A percentile compares a stretch with the other conserved stretches of the same genome.
phyloP scores from a whole-genome alignment of 2,113 vertebrate species.

The Erythrolamprus reginae region DNA sequence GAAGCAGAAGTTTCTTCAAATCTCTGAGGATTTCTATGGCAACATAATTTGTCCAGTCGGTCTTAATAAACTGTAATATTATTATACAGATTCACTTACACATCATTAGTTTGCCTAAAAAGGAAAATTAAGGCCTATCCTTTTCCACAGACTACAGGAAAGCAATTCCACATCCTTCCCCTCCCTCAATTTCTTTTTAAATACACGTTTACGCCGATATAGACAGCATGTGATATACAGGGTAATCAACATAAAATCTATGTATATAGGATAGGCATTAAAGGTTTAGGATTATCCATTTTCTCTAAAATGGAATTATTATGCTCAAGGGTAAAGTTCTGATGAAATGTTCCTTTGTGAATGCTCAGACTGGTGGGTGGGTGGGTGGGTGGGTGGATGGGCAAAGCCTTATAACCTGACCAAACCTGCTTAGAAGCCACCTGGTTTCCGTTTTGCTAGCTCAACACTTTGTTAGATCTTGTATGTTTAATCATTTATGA shows the following conservation, averaged over 20 bases:
- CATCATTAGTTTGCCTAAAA: constrained; percentile 25
- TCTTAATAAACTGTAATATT: constrained; percentile 18
- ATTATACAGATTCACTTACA: constrained; percentile 12
- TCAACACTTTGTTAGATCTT: constrained; percentile 41
- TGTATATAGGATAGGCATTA: constrained; percentile 9
- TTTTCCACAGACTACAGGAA: constrained; percentile 16
- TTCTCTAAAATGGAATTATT: constrained; percentile 38
- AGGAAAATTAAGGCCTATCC: neutral
- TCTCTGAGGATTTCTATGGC: constrained; percentile 3
- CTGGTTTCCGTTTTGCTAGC: constrained; percentile 46
- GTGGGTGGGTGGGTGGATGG: neutral
- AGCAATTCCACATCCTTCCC: neutral
- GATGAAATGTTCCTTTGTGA: constrained; percentile 18
- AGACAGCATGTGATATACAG: constrained; percentile 5
- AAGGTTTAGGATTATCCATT: constrained; percentile 15
- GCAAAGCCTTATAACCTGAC: constrained; percentile 32
- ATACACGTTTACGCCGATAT: neutral
- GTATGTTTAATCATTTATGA: constrained; percentile 46
- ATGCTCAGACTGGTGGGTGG: neutral
- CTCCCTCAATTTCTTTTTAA: constrained; percentile 14
- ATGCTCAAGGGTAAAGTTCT: constrained; percentile 25
- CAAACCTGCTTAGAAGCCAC: constrained; percentile 44
- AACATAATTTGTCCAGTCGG: neutral
- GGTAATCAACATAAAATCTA: constrained; percentile 8
- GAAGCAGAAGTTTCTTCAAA: constrained; percentile 19